Base-by-base conservation (phyloP, 1,140 invertebrate species). In the Drosophila pandora region DNA sequence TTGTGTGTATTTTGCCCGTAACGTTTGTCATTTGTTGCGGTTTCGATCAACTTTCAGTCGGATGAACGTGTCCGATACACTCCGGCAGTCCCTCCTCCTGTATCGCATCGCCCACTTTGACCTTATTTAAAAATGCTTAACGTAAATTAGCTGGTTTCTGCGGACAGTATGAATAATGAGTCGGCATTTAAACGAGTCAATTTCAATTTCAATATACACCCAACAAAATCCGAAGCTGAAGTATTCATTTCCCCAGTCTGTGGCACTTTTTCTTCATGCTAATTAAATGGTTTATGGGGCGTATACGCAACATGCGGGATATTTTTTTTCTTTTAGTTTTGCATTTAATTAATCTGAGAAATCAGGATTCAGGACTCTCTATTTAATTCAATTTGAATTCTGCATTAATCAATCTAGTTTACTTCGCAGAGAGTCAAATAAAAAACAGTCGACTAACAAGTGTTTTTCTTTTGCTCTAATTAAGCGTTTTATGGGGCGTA, bases 61-160 rank as follows among this genome's bases (percentile, higher is more conserved):
- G 60, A 56, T 87, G 82, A 80, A 78, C 64, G 53, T 50, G 47
- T 22, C 49, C 49, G 13, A 57, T 48, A 53, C 47, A 52, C 37
- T 28, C 43, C 12, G 6, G 7, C 7, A 28, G 25, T 17, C 25
- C 13, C 12, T 12, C 13, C 22, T 47, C 13, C 7, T 10, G 10
- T 17, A 17, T 17, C 17, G 22, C 1, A 2, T 32, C 8, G 32
- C 47, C 54, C 64, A 70, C 53, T 61, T 59, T 88, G 79, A 87
- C 75, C 83, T 88, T 87, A 87, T 88, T 87, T 73, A 87, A 88
- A 87, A 88, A 88, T 88, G 82, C 79, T 87, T 88, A 87, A 87
- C 75, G 83, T 75, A 87, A 87, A 87, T 87, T 87, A 88, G 82
- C 82, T 88, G 82, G 75, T 88, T 88, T 82, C 52, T 82, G 79